A percentile compares a stretch with the other conserved stretches of the same genome.
Evolutionary conservation across 2,888 invertebrate genomes (phyloP).

Genomic region (Lucinisca nassula): DNA sequence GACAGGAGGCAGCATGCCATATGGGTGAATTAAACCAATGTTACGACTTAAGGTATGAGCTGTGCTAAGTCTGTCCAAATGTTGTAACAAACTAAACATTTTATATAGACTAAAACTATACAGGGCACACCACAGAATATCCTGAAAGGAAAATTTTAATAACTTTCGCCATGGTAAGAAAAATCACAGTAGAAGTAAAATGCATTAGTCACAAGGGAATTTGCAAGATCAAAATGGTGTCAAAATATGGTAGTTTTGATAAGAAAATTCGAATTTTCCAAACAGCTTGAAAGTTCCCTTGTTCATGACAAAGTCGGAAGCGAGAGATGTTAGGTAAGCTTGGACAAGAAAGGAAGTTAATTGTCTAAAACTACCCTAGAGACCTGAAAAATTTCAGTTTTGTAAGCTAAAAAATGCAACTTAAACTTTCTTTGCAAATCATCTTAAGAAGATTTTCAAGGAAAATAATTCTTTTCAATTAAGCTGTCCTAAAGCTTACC

Average conservation of each 20-base stretch:
- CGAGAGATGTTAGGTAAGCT: background rate
- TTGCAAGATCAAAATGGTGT: background rate
- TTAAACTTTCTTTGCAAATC: too few relatives aligned
- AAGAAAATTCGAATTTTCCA: background rate
- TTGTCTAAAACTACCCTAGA: too few relatives aligned
- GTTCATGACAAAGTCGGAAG: too few relatives aligned
- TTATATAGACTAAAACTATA: constrained; percentile 49
- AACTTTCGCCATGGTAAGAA: background rate
- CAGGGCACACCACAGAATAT: constrained; percentile 35
- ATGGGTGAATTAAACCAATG: too few relatives aligned
- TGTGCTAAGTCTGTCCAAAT: too few relatives aligned
- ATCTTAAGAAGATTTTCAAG: too few relatives aligned
- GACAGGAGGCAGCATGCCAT: too few relatives aligned
- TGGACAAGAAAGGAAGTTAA: background rate
- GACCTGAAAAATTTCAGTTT: too few relatives aligned
- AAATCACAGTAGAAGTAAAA: background rate
- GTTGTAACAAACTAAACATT: too few relatives aligned
- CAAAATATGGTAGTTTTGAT: background rate
- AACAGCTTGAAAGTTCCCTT: background rate
- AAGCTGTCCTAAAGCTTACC: background rate
- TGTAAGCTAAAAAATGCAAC: too few relatives aligned
- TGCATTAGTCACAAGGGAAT: background rate
- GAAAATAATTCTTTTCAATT: too few relatives aligned
- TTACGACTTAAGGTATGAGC: too few relatives aligned
- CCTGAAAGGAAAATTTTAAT: background rate